Percentiles rank a stretch among this genome's conserved stretches.
Evolutionary conservation across 2,797 vertebrate genomes (phyloP).

Genomic region (Sternotherus odoratus): DNA sequence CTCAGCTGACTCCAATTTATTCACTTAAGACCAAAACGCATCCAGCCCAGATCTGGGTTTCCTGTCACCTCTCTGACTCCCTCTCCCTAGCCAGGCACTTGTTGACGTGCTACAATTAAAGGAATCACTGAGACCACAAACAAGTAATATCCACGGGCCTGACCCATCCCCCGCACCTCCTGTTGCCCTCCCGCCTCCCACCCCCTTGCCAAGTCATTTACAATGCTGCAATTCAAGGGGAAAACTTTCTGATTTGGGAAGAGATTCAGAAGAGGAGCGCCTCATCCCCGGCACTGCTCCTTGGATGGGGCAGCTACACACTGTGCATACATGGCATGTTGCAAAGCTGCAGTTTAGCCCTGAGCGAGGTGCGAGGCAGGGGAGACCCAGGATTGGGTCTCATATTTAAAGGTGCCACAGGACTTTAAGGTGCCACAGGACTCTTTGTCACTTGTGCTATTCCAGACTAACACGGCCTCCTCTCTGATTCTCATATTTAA

Average conservation of each 20-base stretch:
- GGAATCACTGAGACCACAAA: neutral
- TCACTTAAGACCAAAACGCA: neutral
- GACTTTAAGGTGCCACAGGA: too few relatives aligned
- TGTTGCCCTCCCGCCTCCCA: neutral
- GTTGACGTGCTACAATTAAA: neutral
- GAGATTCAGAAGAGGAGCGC: fast-evolving
- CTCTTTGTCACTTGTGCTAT: too few relatives aligned
- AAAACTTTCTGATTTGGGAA: neutral
- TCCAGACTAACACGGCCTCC: too few relatives aligned
- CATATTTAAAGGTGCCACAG: too few relatives aligned
- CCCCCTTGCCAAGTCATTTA: fast-evolving
- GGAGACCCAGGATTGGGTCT: neutral
- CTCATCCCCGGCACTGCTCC: neutral
- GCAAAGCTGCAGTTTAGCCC: too few relatives aligned
- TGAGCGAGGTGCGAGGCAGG: neutral
- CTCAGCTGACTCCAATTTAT: neutral
- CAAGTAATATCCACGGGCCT: neutral
- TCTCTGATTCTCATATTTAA: too few relatives aligned
- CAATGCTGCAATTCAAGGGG: neutral
- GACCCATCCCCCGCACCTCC: too few relatives aligned
- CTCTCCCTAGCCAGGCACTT: neutral
- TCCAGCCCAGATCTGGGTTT: neutral
- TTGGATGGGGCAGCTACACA: neutral
- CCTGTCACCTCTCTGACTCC: neutral
- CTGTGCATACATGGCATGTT: too few relatives aligned